A percentile compares a stretch with the other conserved stretches of the same genome.
These are phyloP conservation scores for Spialia ferax DNA, from an alignment of 2,888 invertebrate species.

Conservation along the genomic window DNA sequence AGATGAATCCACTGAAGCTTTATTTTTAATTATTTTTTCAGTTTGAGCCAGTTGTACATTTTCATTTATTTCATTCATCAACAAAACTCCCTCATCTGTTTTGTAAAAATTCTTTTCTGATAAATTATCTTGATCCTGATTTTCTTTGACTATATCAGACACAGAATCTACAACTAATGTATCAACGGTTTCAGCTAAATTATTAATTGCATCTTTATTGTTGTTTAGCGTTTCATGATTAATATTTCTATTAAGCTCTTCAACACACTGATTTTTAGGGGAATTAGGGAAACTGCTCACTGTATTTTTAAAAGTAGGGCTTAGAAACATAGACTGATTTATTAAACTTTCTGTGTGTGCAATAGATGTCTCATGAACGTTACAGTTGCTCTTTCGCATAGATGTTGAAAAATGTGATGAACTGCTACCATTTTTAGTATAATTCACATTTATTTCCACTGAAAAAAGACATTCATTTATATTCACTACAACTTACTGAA, in stretches of 20 bases:
- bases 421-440: background rate
- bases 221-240: background rate
- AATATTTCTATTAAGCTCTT: conserved; percentile 19
- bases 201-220: background rate
- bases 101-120: background rate
- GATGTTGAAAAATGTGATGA: background rate
- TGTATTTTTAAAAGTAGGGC: conserved; percentile 68
- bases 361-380: conserved; percentile 58
- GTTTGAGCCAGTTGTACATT: background rate
- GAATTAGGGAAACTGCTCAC: conserved; percentile 44
- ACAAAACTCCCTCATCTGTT: background rate
- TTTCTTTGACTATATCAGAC: background rate
- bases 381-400: background rate
- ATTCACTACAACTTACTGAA: background rate
- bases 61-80: conserved; percentile 3
- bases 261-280: conserved; percentile 46
- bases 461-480: background rate
- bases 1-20: background rate
- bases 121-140: background rate
- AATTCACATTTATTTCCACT: background rate
- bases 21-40: too few species aligned
- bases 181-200: background rate
- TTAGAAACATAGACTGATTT: conserved; percentile 74
- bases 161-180: background rate
- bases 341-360: conserved; percentile 75